These are phyloP conservation scores for Forbesichthys papilliferus DNA, from an alignment of 2,113 vertebrate species.

Conservation along the genomic window DNA sequence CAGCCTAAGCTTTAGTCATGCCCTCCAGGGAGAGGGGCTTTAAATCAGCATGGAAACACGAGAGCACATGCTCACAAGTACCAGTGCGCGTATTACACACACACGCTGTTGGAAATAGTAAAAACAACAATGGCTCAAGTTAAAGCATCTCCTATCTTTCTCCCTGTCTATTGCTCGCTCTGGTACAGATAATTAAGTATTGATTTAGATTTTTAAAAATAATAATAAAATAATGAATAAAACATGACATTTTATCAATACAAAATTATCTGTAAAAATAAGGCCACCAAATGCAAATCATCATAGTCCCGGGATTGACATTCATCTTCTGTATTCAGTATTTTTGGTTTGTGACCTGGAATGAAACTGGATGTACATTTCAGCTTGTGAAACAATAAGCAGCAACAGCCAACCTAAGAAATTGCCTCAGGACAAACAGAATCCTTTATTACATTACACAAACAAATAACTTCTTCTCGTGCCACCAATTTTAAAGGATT, in stretches of 20 bases:
- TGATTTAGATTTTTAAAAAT: too few relatives aligned
- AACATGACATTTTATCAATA: too few relatives aligned
- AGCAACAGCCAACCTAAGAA: not conserved
- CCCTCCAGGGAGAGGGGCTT: slow-evolving; percentile 23
- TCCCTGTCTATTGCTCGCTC: not conserved
- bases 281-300: too few relatives aligned
- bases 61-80: too few relatives aligned
- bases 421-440: not conserved
- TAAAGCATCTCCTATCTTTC: slow-evolving; percentile 23
- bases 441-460: not conserved
- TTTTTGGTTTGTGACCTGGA: slow-evolving; percentile 15
- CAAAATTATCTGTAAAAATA: too few relatives aligned
- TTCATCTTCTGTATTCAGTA: not conserved
- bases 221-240: too few relatives aligned
- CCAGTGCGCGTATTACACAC: not conserved
- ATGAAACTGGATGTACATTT: not conserved
- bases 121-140: slow-evolving; percentile 32
- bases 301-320: too few relatives aligned
- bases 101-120: slow-evolving; percentile 20
- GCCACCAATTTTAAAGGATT: slow-evolving; percentile 19
- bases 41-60: slow-evolving; percentile 48
- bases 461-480: not conserved
- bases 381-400: not conserved
- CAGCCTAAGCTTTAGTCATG: slow-evolving; percentile 53
- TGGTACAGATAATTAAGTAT: too few relatives aligned